Evolutionary conservation across 2,888 invertebrate genomes (phyloP).

Genomic region (Sesia bembeciformis): DNA sequence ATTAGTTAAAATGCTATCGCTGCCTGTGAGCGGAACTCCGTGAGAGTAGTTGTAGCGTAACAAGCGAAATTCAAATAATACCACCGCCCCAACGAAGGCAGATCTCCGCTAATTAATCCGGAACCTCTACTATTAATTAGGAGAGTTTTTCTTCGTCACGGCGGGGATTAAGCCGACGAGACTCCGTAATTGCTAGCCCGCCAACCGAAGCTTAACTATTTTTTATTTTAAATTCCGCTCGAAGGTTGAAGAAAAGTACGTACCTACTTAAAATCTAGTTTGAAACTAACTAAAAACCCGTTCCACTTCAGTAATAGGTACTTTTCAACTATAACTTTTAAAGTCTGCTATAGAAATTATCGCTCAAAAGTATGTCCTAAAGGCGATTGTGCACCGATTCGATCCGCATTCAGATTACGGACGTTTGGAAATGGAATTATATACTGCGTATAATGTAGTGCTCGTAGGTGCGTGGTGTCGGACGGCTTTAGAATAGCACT

Average conservation of each 20-base stretch:
- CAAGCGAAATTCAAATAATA: conserved; percentile 1
- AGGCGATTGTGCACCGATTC: too few species aligned
- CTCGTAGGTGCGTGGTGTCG: too few species aligned
- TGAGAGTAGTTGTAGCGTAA: conserved; percentile 1
- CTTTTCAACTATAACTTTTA: too few species aligned
- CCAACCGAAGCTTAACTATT: conserved; percentile 15
- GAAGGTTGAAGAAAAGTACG: not conserved
- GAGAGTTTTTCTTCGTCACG: conserved; percentile 53
- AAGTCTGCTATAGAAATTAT: too few species aligned
- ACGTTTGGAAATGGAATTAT: too few species aligned
- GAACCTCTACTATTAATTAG: conserved; percentile 62
- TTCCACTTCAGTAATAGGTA: too few species aligned
- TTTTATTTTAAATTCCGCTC: conserved; percentile 15
- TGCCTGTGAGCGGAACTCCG: too few species aligned
- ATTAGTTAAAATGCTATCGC: too few species aligned
- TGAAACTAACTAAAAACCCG: not conserved
- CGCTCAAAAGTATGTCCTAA: too few species aligned
- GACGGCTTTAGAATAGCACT: too few species aligned
- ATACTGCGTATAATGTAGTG: too few species aligned
- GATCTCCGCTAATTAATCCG: conserved; percentile 57
- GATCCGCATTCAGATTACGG: too few species aligned
- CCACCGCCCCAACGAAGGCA: conserved; percentile 8
- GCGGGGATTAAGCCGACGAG: conserved; percentile 40
- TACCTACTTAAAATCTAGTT: not conserved
- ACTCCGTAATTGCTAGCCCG: conserved; percentile 37